Evolutionary conservation across 2,888 invertebrate genomes (phyloP), one percentile per base, ranked within the genome.

Genomic region (Leucophenga montana): DNA sequence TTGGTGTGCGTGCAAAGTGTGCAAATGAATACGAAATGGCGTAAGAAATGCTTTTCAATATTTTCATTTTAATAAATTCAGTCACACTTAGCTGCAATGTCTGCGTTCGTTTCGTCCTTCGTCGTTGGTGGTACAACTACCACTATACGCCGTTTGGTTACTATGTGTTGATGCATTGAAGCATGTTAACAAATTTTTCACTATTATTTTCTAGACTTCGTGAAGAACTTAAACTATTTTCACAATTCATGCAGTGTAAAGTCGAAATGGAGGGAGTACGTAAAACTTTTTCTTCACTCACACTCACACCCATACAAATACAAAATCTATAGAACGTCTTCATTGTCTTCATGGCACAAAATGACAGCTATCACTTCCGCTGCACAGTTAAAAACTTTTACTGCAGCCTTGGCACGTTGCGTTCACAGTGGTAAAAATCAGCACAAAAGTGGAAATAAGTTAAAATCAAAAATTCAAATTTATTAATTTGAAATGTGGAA

Each of bases 21-120:
- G 18, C n/a, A 61, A 61, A 61, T 61, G 61, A 61, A 61, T 61
- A 61, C 39, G 61, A 61, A 61, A 61, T 61, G 61, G 61, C 61
- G 33, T 61, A 61, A 61, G 16, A 61, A 61, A 61, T 61, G 61
- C 39, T 61, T 61, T 39, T 39, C 44, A 61, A 61, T 39, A 61
- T 61, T 61, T 54, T 61, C 31, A 5, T 18, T 56, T 56, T 20
- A 56, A 56, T 56, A 56, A 56, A 53, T n/a, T 14, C 22, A 56
- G 39, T 39, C 22, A 22, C 22, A 56, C 14, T 20, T 22, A 22
- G 22, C 14, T 33, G 8, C 33, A 2, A 1, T 50, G 6, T n/a
- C n/a, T 54, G 18, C 3, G 11, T 54, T 3, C 54, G 9, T 54
- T 54, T 54, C 8, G 11, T 54, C 9, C 54, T 50, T 13, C 18